Evolutionary conservation across 2,797 vertebrate genomes (phyloP), one percentile per base, ranked within the genome.

Genomic region (Coregonus ussuriensis): DNA sequence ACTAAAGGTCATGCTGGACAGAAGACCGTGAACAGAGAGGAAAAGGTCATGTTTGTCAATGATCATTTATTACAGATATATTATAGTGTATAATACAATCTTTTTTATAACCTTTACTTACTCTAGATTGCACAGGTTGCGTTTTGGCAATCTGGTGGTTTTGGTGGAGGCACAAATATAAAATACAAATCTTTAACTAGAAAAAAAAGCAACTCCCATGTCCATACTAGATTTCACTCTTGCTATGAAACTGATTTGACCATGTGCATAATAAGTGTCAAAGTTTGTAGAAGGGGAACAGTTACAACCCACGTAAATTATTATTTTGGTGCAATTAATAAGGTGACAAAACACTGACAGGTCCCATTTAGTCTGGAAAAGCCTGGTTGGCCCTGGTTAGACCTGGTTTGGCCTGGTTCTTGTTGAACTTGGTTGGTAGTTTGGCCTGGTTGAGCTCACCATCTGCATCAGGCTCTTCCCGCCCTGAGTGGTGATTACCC

Each of bases 401-500:
- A 68, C n/a, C 31, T 9, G 25, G 25, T 25, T 25, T 25, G 25
- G 25, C 25, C 25, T 25, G 41, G 41, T 21, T 35, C 35, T 63
- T 25, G 62, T 35, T 35, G 4, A 35, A 35, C 35, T 35, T 35
- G 35, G 35, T 35, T 35, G 5, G 35, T 47, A 9, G 41, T 47
- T 21, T 6, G n/a, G 15, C 14, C 82, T 77, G 76, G 75, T 87
- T 82, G 81, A 80, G 81, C 98, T 98, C 94, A 99, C 98, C 98
- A 99, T 97, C 88, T 98, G 97, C 97, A 98, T 96, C 62, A 99
- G 93, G 79, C 96, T 97, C 90, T 99, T 99, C 78, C 96, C 93
- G 6, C 96, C 94, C 94, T 99, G 98, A 15, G 97, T 98, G 81
- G 98, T 99, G 96, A 99, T 99, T 84, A 99, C 97, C 4, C 98